Percentiles rank a stretch among this genome's conserved stretches.
phyloP scores from a whole-genome alignment of 1,140 invertebrate species.

The Stratiolaelaps scimitus region DNA sequence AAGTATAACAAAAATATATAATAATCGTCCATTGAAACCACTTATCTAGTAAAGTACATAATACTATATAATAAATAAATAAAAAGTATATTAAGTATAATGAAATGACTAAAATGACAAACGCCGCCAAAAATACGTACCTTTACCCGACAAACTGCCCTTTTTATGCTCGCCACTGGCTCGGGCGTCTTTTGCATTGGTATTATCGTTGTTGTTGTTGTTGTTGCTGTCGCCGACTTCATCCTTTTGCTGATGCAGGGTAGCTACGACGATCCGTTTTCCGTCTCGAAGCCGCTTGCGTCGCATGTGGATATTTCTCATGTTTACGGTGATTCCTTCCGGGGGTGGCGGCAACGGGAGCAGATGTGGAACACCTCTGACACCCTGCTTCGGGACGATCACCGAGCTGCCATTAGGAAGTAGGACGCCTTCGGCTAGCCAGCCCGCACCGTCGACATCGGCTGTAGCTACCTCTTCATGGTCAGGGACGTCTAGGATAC shows the following conservation, averaged over 20 bases:
- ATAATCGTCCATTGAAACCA: too few relatives aligned
- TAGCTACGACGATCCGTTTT: constrained; percentile 1
- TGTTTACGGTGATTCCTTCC: neutral
- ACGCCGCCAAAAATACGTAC: too few relatives aligned
- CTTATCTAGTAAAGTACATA: too few relatives aligned
- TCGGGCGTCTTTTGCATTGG: too few relatives aligned
- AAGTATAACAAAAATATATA: too few relatives aligned
- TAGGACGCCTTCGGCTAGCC: constrained; percentile 20
- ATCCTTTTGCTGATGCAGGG: constrained; percentile 1
- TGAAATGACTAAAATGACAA: too few relatives aligned
- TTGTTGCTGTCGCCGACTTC: neutral
- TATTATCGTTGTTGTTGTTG: too few relatives aligned
- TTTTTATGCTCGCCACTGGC: too few relatives aligned
- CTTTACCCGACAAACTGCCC: too few relatives aligned
- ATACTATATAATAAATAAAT: too few relatives aligned
- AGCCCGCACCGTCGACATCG: neutral
- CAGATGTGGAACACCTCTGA: neutral
- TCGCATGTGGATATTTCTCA: constrained; percentile 10
- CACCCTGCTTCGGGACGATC: neutral
- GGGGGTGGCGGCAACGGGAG: constrained; percentile 3
- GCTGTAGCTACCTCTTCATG: neutral
- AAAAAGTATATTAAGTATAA: too few relatives aligned
- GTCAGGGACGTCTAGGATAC: too few relatives aligned
- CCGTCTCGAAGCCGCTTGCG: constrained; percentile 1
- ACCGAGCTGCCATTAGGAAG: constrained; percentile 18